A percentile compares a stretch with the other conserved stretches of the same genome.
phyloP scores from a whole-genome alignment of 2,797 vertebrate species.

The Tolypeutes matacus region DNA sequence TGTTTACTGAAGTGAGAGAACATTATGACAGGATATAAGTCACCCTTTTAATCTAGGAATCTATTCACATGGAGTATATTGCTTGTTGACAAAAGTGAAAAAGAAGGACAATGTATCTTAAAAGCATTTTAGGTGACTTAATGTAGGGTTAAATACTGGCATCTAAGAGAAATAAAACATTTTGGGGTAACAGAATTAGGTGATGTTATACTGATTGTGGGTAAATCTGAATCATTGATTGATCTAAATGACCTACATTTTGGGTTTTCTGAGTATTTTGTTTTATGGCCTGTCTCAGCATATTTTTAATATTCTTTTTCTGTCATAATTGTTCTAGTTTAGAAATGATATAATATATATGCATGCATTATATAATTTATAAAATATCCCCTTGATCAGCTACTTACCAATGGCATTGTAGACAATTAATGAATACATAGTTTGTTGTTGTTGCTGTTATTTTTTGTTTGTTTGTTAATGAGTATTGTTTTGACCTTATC shows the following conservation, averaged over 20 bases:
- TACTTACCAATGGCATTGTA: background rate
- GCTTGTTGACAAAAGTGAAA: background rate
- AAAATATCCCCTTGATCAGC: background rate
- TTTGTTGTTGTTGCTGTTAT: too few species aligned
- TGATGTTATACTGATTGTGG: background rate
- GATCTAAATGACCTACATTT: background rate
- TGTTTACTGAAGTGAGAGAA: background rate
- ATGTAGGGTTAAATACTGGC: background rate
- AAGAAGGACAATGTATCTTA: background rate
- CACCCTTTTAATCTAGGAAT: background rate
- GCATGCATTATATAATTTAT: background rate
- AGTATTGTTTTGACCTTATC: background rate
- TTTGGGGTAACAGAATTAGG: background rate
- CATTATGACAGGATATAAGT: background rate
- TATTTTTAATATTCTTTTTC: background rate
- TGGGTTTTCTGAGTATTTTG: background rate
- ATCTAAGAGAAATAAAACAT: background rate
- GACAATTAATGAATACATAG: background rate
- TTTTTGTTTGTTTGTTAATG: background rate
- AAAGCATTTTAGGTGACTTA: background rate
- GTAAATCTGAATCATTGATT: background rate
- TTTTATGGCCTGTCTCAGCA: background rate
- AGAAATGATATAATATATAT: too few species aligned
- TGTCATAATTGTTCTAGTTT: background rate
- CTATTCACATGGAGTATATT: background rate